These are phyloP conservation scores for Diplazon laetatorius DNA, from an alignment of 2,888 invertebrate genomes.

Conservation along the genomic window DNA sequence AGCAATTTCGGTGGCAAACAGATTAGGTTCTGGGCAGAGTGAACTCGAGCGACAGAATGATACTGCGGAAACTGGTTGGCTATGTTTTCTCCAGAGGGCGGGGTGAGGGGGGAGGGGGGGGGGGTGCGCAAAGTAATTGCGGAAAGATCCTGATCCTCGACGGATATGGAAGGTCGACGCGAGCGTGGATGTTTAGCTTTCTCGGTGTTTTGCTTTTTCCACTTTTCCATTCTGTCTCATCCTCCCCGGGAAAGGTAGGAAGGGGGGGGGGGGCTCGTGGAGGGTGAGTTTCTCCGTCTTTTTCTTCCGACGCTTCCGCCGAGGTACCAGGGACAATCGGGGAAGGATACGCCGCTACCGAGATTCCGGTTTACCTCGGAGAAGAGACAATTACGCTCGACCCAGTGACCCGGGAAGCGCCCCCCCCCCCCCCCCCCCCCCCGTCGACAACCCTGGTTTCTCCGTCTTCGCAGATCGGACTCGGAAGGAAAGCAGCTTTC, in stretches of 20 bases:
- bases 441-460: constrained; percentile 29
- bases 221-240: constrained; percentile 14
- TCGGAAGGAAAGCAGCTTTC: constrained; percentile 1
- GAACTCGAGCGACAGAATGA: constrained; percentile 35
- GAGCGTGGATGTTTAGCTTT: constrained; percentile 40
- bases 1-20: constrained; percentile 72
- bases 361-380: constrained; percentile 55
- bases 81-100: constrained; percentile 32
- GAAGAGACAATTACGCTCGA: constrained; percentile 53
- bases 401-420: constrained; percentile 53
- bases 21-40: constrained; percentile 67
- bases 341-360: neutral
- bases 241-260: too few relatives aligned
- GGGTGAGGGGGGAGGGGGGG: too few relatives aligned
- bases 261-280: too few relatives aligned
- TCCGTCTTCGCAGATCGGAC: constrained; percentile 7
- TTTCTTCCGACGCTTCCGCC: constrained; percentile 26
- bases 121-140: constrained; percentile 73
- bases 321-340: constrained; percentile 17
- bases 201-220: constrained; percentile 7
- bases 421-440: too few relatives aligned
- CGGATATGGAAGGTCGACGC: constrained; percentile 57
- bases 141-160: constrained; percentile 64
- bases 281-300: constrained; percentile 31
- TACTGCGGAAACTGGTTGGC: constrained; percentile 29